Evolutionary conservation across 2,113 vertebrate species (phyloP), one percentile per base, ranked within the genome.

Genomic region (Pionites leucogaster): DNA sequence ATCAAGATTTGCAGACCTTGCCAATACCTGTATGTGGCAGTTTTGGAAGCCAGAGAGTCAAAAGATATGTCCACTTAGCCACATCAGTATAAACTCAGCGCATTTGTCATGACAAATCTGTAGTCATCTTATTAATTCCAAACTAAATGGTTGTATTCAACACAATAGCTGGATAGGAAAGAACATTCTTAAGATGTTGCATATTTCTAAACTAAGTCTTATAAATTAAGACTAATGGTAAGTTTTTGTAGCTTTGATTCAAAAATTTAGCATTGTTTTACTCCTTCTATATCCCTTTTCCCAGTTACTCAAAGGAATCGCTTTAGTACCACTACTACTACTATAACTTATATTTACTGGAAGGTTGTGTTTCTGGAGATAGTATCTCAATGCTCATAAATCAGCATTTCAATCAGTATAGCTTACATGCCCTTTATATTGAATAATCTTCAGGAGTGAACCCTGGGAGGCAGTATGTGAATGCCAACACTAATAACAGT

Each of bases 371-470:
- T 93, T 88, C 82, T 95, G 53, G 49, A 44, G 33, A 37, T 50
- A 62, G 9, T 41, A 70, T 90, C 87, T 92, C 53, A 95, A 23
- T 69, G 24, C 25, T n/a, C 63, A 59, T 55, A 85, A 91, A 80
- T 88, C 82, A 83, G 28, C 78, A 87, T 95, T 95, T 94, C 93
- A 82, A 5, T 83, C 64, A 16, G 53, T 90, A 42, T 65, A 90
- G 86, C 44, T 75, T 63, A 28, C 17, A 22, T 50, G 63, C 5
- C 49, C 19, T 81, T 87, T 65, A 13, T 46, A 83, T 47, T 47
- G 46, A 47, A 23, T 81, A 53, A 64, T 68, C 42, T 86, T 86
- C 76, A 57, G 50, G 35, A 88, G 9, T 65, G 62, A 83, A 17
- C 11, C 42, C 60, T 75, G 69, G 57, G 17, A 83, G 10, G 35